Conservation (phyloP, 2,113 vertebrate genomes). For the Gobius niger region DNA sequence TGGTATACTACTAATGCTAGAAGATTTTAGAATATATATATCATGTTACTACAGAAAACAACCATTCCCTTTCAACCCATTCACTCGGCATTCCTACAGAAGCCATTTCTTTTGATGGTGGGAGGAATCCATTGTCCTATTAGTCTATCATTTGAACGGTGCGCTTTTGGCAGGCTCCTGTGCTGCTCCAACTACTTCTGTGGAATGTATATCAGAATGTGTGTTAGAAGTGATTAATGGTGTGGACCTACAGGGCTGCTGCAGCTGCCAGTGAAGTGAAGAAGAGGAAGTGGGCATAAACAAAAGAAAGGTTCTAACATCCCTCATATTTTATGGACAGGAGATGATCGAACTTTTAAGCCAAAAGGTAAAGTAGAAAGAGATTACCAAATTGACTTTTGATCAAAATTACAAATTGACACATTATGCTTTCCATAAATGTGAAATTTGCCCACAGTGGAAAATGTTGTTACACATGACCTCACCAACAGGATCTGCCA, state of each 20-base stretch:
- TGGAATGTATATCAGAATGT: neutral
- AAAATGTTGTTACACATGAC: too few species aligned
- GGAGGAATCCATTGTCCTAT: neutral
- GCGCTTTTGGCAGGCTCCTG: neutral
- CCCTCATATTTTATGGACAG: neutral
- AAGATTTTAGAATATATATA: too few species aligned
- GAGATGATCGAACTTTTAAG: neutral
- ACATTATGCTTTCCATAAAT: too few species aligned
- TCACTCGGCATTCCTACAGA: too few species aligned
- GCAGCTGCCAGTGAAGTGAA: slow-evolving; percentile 1
- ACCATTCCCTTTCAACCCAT: neutral
- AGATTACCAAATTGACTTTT: too few species aligned
- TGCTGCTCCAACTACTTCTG: neutral
- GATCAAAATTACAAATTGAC: too few species aligned
- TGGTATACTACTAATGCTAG: too few species aligned
- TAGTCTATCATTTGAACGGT: neutral
- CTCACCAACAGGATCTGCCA: too few species aligned
- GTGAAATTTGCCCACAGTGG: too few species aligned
- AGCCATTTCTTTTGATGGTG: neutral
- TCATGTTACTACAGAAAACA: neutral
- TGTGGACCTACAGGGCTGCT: neutral
- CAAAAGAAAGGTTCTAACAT: neutral
- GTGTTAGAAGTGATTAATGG: slow-evolving; percentile 11
- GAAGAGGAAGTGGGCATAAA: slow-evolving; percentile 9
- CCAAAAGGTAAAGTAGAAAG: neutral